A percentile compares a stretch with the other conserved stretches of the same genome.
Conservation (phyloP, 1,140 invertebrate species). For the Meloidogyne exigua region DNA sequence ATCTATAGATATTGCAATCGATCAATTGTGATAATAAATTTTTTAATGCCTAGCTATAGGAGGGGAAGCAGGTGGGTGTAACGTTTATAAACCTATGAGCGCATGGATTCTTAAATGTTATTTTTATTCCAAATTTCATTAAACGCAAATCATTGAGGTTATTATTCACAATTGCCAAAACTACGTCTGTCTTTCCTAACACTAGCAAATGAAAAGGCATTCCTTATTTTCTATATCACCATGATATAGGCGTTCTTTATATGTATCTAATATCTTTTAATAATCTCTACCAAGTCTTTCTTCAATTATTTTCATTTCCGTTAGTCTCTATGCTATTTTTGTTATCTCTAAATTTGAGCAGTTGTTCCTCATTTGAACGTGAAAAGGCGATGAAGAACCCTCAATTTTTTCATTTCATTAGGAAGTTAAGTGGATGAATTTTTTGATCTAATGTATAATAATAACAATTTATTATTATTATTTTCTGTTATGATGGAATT, state of each 20-base stretch:
- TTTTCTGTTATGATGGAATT: not conserved
- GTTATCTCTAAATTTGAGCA: not conserved
- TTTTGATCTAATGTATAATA: not conserved
- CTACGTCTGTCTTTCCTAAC: not conserved
- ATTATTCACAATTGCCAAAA: not conserved
- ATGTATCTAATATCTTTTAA: too few relatives aligned
- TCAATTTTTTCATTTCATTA: not conserved
- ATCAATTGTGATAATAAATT: not conserved
- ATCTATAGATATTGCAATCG: not conserved
- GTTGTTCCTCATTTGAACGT: not conserved
- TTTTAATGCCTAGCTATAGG: not conserved
- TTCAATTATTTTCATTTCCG: not conserved
- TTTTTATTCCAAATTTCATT: not conserved
- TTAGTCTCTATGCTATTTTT: not conserved
- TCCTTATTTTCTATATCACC: not conserved
- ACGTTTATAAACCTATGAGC: not conserved
- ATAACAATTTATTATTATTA: slow-evolving; percentile 1
- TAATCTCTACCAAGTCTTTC: not conserved
- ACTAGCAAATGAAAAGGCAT: not conserved
- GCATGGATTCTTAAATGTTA: not conserved
- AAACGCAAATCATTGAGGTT: not conserved
- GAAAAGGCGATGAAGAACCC: not conserved
- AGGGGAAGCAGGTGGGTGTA: not conserved
- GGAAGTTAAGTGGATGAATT: not conserved
- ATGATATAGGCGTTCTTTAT: not conserved